phyloP scores from a whole-genome alignment of 2,888 invertebrate species.

The Listrodromus nycthemerus region DNA sequence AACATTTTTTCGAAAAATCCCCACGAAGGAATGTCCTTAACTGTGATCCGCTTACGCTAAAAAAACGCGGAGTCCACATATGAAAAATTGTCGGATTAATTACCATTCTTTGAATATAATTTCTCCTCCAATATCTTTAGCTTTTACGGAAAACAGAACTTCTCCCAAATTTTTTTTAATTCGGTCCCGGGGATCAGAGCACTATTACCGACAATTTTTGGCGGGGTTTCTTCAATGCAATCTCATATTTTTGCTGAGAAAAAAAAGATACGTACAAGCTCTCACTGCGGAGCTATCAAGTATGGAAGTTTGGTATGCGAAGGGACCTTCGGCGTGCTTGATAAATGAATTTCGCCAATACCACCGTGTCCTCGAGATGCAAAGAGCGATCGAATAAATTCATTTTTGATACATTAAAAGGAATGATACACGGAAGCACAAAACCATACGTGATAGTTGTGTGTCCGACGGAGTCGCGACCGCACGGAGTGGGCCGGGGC shows the following conservation, averaged over 20 bases:
- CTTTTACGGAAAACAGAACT: background rate
- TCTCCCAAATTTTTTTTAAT: background rate
- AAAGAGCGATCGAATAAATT: constrained; percentile 62
- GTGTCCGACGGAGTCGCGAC: constrained; percentile 28
- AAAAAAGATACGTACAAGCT: background rate
- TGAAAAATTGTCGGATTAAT: background rate
- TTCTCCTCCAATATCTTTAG: too few relatives aligned
- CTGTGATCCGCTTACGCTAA: background rate
- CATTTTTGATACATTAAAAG: constrained; percentile 52
- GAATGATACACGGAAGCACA: constrained; percentile 36
- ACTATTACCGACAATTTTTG: too few relatives aligned
- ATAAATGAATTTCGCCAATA: constrained; percentile 61
- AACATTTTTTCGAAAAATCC: background rate
- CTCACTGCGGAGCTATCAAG: background rate
- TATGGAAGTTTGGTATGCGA: background rate
- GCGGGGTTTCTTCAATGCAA: too few relatives aligned
- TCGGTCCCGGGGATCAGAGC: too few relatives aligned
- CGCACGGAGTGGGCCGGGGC: constrained; percentile 47
- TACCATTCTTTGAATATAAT: background rate
- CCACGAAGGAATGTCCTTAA: background rate
- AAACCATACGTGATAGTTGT: constrained; percentile 20
- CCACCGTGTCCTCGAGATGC: constrained; percentile 34
- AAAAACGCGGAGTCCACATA: background rate
- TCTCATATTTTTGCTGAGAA: too few relatives aligned
- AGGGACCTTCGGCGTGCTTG: constrained; percentile 57